Evolutionary conservation across 1,140 invertebrate species (phyloP).

Genomic region (Drosophila nigrodunni): DNA sequence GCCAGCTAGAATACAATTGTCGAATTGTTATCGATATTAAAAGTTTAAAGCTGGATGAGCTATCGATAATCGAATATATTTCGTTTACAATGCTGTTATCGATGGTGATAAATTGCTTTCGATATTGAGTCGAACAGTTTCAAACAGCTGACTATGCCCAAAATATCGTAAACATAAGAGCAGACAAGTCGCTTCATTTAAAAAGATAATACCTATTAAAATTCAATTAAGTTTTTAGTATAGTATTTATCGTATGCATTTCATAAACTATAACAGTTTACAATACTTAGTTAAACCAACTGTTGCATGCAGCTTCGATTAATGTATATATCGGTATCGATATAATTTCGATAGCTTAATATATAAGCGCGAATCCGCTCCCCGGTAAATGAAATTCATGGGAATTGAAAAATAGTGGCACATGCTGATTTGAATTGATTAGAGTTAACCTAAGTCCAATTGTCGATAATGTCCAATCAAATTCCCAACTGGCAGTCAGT

Average conservation of each 20-base stretch:
- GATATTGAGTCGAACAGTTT: constrained; percentile 9
- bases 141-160: constrained; percentile 19
- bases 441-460: too few relatives aligned
- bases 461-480: not conserved
- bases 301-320: not conserved
- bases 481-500: not conserved
- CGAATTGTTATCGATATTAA: constrained; percentile 30
- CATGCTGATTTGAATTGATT: too few relatives aligned
- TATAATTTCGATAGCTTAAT: not conserved
- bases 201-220: too few relatives aligned
- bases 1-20: constrained; percentile 22
- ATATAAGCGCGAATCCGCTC: not conserved
- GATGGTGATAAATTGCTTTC: too few relatives aligned
- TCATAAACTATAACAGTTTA: too few relatives aligned
- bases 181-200: too few relatives aligned
- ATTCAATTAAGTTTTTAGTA: too few relatives aligned
- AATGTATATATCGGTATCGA: not conserved
- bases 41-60: not conserved
- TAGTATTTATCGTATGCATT: too few relatives aligned
- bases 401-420: not conserved
- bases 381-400: not conserved
- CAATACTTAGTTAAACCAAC: too few relatives aligned
- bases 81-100: too few relatives aligned
- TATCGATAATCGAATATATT: too few relatives aligned
- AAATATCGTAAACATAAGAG: too few relatives aligned